Conservation (phyloP, 1,140 invertebrate genomes). For the Plectus sambesii region DNA sequence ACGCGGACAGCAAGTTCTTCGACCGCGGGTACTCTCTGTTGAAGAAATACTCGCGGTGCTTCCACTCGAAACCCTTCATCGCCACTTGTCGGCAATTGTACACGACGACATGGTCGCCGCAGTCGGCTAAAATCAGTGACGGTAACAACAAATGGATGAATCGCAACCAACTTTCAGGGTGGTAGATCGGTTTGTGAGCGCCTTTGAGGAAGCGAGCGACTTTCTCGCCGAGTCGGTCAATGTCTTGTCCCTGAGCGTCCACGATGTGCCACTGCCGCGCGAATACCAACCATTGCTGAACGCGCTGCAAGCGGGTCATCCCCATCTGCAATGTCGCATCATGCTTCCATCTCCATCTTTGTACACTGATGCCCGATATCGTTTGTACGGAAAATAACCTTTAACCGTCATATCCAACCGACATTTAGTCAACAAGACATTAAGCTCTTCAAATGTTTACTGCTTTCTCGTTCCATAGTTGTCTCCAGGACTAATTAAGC, state of each 20-base stretch:
- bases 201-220: slow-evolving; percentile 35
- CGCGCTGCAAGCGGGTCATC: too few species aligned
- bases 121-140: slow-evolving; percentile 25
- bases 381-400: too few species aligned
- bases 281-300: slow-evolving; percentile 32
- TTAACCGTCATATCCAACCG: too few species aligned
- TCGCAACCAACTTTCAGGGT: slow-evolving; percentile 30
- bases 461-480: too few species aligned
- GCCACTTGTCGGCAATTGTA: slow-evolving; percentile 41
- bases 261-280: slow-evolving; percentile 42
- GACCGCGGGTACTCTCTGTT: slow-evolving; percentile 36
- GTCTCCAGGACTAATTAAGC: too few species aligned
- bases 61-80: slow-evolving; percentile 45
- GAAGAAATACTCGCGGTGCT: slow-evolving; percentile 38
- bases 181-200: slow-evolving; percentile 39
- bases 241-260: slow-evolving; percentile 36
- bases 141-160: not conserved
- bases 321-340: too few species aligned
- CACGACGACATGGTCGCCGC: slow-evolving; percentile 44
- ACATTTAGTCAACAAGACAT: too few species aligned
- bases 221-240: slow-evolving; percentile 37
- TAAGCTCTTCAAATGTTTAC: too few species aligned
- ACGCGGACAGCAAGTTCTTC: slow-evolving; percentile 36
- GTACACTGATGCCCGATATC: too few species aligned
- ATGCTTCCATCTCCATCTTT: too few species aligned